A percentile compares a stretch with the other conserved stretches of the same genome.
phyloP scores from a whole-genome alignment of 2,113 vertebrate species.

The Lonchura striata region DNA sequence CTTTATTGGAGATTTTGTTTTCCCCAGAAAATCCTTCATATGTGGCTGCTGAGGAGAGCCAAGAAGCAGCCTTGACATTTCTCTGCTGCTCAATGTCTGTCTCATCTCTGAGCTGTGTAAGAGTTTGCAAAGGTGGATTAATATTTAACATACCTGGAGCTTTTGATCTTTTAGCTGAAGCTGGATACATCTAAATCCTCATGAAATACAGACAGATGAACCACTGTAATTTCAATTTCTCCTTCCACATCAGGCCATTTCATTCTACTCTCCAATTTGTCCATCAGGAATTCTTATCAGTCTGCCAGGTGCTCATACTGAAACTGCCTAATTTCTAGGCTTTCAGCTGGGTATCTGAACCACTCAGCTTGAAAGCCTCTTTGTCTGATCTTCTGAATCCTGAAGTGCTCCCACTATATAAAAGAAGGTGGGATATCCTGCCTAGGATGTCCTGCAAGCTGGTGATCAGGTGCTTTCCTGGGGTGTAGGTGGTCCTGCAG shows the following conservation, averaged over 20 bases:
- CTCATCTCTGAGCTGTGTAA: background rate
- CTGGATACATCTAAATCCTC: background rate
- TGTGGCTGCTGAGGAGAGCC: background rate
- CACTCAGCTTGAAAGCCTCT: background rate
- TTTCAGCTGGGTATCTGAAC: background rate
- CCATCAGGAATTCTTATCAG: background rate
- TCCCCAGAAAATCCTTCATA: background rate
- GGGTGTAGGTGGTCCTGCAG: background rate
- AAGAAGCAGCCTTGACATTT: background rate
- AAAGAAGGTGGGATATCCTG: background rate
- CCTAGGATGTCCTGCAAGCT: background rate
- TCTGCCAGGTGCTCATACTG: background rate
- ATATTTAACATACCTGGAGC: conserved; percentile 23
- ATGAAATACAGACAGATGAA: background rate
- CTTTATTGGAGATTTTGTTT: background rate
- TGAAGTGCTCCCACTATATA: background rate
- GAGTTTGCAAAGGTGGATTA: conserved; percentile 10
- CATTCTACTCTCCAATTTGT: background rate
- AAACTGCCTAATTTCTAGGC: background rate
- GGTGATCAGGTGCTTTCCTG: background rate
- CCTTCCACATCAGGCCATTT: background rate
- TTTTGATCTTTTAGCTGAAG: conserved; percentile 13
- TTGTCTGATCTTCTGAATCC: background rate
- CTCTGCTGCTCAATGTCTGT: background rate
- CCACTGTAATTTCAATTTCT: background rate